Evolutionary conservation across 2,113 vertebrate species (phyloP).

Genomic region (Syngnathus typhle): DNA sequence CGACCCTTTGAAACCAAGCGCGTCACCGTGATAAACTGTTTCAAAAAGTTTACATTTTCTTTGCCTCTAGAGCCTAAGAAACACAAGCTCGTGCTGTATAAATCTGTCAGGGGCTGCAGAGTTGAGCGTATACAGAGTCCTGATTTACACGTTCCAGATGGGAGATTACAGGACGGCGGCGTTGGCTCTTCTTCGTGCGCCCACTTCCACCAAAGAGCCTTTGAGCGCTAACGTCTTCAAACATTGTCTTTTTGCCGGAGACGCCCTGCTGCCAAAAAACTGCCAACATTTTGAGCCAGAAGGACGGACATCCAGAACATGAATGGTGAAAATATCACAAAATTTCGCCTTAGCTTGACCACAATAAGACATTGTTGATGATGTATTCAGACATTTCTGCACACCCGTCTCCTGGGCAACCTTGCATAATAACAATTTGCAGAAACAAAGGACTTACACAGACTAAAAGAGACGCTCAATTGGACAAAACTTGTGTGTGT

Average conservation of each 20-base stretch:
- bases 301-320: slow-evolving; percentile 37
- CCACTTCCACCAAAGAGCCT: slow-evolving; percentile 14
- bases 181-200: slow-evolving; percentile 35
- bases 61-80: slow-evolving; percentile 61
- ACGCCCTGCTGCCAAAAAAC: slow-evolving; percentile 30
- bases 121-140: slow-evolving; percentile 65
- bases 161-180: slow-evolving; percentile 57
- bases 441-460: slow-evolving; percentile 52
- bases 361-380: slow-evolving; percentile 57
- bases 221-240: slow-evolving; percentile 27
- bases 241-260: slow-evolving; percentile 30
- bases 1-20: slow-evolving; percentile 43
- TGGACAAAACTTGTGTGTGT: slow-evolving; percentile 23
- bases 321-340: slow-evolving; percentile 40
- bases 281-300: slow-evolving; percentile 36
- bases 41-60: slow-evolving; percentile 67
- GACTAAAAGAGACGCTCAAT: slow-evolving; percentile 26
- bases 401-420: slow-evolving; percentile 44
- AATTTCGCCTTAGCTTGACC: slow-evolving; percentile 36
- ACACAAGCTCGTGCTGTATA: slow-evolving; percentile 63
- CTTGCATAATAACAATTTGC: slow-evolving; percentile 47
- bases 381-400: slow-evolving; percentile 51
- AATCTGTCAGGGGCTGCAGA: slow-evolving; percentile 67
- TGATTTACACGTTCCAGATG: slow-evolving; percentile 76
- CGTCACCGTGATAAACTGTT: slow-evolving; percentile 57